Evolutionary conservation across 37 sponge, comb jelly and placozoan genomes (phyloP).

Genomic region (Aphrocallistes beatrix): DNA sequence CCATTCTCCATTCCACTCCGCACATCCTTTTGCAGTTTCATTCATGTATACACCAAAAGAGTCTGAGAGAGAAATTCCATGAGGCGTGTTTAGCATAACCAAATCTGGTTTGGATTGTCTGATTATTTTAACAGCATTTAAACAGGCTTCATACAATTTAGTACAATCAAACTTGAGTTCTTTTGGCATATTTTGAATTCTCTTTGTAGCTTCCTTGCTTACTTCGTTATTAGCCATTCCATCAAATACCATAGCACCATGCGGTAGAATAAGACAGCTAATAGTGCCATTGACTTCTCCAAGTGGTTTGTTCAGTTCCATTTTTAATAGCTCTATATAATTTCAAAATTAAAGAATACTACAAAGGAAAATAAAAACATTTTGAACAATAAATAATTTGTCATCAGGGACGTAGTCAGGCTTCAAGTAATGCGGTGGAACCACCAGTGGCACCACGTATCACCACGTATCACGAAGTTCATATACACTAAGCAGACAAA

Average conservation of each 20-base stretch:
- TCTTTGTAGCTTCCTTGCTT: background rate
- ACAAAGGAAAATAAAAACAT: too few species aligned
- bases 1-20: constrained; percentile 35
- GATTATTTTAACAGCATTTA: constrained; percentile 30
- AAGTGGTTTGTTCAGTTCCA: too few species aligned
- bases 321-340: too few species aligned
- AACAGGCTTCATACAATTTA: constrained; percentile 10
- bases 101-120: constrained; percentile 26
- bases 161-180: constrained; percentile 14
- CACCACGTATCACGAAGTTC: too few species aligned
- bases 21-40: constrained; percentile 30
- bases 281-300: too few species aligned
- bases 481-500: too few species aligned
- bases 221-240: background rate
- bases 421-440: too few species aligned
- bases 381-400: too few species aligned
- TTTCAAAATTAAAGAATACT: too few species aligned
- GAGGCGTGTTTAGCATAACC: constrained; percentile 38
- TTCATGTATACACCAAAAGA: constrained; percentile 25
- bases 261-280: constrained; percentile 28
- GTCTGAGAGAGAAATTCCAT: constrained; percentile 29
- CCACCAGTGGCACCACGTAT: too few species aligned
- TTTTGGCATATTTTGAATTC: constrained; percentile 14
- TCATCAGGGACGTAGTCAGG: too few species aligned
- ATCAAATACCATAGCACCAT: constrained; percentile 39